phyloP scores from a whole-genome alignment of 2,888 invertebrate species.

The Agriopis aurantiaria region DNA sequence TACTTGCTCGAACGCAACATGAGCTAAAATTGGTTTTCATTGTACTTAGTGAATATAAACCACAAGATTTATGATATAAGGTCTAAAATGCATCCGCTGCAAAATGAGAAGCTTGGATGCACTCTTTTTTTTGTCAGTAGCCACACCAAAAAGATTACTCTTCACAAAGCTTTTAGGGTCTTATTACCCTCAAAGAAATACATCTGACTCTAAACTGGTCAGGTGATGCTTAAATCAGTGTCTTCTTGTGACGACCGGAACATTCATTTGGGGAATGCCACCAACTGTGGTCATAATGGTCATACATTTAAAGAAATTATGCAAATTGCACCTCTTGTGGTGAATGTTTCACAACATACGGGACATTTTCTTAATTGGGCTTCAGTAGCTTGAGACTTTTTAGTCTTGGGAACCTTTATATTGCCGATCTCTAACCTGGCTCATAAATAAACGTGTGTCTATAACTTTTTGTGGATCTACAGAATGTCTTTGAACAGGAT shows the following conservation, averaged over 20 bases:
- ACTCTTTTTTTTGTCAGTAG: conserved; percentile 52
- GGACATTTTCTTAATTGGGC: conserved; percentile 40
- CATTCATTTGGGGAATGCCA: conserved; percentile 56
- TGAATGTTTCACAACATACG: conserved; percentile 22
- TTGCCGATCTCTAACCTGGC: conserved; percentile 14
- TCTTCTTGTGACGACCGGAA: conserved; percentile 48
- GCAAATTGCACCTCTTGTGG: conserved; percentile 30
- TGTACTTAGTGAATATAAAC: conserved; percentile 8
- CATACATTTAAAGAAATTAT: conserved; percentile 48
- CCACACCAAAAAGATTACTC: conserved; percentile 55
- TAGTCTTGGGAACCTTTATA: conserved; percentile 23
- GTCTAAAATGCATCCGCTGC: conserved; percentile 12
- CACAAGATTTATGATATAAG: not conserved
- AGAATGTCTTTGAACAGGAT: conserved; percentile 41
- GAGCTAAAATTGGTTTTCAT: conserved; percentile 19
- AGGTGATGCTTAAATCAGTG: conserved; percentile 53
- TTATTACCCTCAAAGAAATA: conserved; percentile 47
- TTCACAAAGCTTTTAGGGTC: conserved; percentile 42
- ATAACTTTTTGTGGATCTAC: conserved; percentile 19
- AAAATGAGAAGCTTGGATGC: conserved; percentile 8
- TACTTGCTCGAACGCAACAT: conserved; percentile 23
- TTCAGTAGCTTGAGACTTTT: conserved; percentile 34
- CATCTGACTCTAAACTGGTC: conserved; percentile 50
- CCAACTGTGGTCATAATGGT: conserved; percentile 51
- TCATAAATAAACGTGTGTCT: conserved; percentile 22